These are phyloP conservation scores for Urocolius indicus DNA, from an alignment of 2,113 vertebrate species.

Conservation along the genomic window DNA sequence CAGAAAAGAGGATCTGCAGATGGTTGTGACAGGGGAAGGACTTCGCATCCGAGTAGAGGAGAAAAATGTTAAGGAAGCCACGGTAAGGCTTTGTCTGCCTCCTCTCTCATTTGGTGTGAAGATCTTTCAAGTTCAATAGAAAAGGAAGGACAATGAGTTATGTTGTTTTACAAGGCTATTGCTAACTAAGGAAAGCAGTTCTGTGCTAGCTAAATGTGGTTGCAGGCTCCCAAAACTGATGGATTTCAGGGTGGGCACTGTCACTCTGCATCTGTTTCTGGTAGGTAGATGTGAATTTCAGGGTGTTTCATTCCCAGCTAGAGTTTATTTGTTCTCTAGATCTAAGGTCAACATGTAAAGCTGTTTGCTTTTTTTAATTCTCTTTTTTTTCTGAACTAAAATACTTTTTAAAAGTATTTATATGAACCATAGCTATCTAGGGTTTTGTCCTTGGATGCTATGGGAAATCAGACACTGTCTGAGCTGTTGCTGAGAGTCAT, in stretches of 20 bases:
- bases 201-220: not conserved
- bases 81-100: conserved; percentile 70
- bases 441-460: not conserved
- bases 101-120: not conserved
- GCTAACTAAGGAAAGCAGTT: not conserved
- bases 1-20: not conserved
- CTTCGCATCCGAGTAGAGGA: conserved; percentile 73
- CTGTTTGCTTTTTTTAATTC: not conserved
- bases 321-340: not conserved
- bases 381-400: not conserved
- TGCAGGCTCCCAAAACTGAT: not conserved
- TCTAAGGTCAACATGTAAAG: not conserved
- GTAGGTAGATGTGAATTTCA: not conserved
- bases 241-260: not conserved
- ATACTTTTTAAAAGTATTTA: not conserved
- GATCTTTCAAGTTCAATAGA: not conserved
- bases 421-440: not conserved
- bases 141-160: not conserved
- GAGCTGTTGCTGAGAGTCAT: not conserved
- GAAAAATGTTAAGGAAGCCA: conserved; percentile 76
- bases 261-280: not conserved
- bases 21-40: conserved; percentile 74
- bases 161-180: not conserved
- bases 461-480: not conserved
- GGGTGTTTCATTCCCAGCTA: not conserved